Evolutionary conservation across 1,140 invertebrate species (phyloP).

Genomic region (Battus philenor): DNA sequence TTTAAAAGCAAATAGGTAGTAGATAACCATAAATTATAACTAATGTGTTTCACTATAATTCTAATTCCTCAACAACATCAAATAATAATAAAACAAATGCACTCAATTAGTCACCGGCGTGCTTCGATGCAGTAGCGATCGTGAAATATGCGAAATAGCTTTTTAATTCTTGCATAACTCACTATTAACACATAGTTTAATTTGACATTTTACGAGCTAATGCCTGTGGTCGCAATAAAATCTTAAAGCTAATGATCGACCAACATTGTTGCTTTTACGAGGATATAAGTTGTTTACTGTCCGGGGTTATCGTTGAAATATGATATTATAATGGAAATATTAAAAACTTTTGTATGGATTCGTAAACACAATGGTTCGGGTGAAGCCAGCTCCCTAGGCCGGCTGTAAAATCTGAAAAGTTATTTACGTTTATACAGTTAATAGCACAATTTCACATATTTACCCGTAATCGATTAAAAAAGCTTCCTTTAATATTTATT

Average conservation of each 20-base stretch:
- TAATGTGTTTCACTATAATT: too few species aligned
- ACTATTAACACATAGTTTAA: constrained; percentile 48
- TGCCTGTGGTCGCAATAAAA: constrained; percentile 34
- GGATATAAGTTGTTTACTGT: constrained; percentile 5
- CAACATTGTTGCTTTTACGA: constrained; percentile 47
- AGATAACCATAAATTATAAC: too few species aligned
- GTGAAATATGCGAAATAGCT: constrained; percentile 32
- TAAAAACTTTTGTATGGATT: not conserved
- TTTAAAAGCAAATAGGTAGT: too few species aligned
- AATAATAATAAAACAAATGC: constrained; percentile 13
- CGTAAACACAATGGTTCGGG: not conserved
- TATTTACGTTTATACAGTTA: too few species aligned
- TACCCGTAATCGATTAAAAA: too few species aligned
- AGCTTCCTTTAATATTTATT: too few species aligned
- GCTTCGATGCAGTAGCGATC: constrained; percentile 28
- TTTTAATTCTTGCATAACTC: constrained; percentile 40
- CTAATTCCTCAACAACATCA: constrained; percentile 2
- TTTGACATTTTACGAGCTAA: constrained; percentile 44
- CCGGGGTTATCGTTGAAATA: not conserved
- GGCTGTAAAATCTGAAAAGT: too few species aligned
- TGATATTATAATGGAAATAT: constrained; percentile 1
- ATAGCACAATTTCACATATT: too few species aligned
- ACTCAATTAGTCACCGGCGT: constrained; percentile 10
- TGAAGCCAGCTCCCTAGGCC: too few species aligned
- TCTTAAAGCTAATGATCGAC: constrained; percentile 30